phyloP scores from a whole-genome alignment of 2,113 vertebrate genomes.

The Pterophyllum scalare region DNA sequence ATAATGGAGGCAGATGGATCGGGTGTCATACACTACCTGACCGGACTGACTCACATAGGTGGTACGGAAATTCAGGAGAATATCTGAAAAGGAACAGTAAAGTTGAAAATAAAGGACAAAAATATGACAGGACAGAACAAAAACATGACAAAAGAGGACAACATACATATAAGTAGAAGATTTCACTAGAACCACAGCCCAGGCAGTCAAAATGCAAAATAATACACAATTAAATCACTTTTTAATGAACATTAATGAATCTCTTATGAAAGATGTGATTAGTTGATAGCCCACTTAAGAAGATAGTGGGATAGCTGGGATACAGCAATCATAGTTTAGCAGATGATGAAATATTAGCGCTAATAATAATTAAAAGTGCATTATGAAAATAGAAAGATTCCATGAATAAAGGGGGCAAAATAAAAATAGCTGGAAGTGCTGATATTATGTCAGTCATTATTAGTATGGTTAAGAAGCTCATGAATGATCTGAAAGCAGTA shows the following conservation, averaged over 20 bases:
- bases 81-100: conserved; percentile 79
- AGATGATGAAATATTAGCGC: neutral
- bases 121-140: neutral
- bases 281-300: neutral
- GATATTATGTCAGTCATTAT: neutral
- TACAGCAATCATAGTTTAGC: neutral
- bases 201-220: neutral
- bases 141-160: neutral
- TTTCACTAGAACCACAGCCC: neutral
- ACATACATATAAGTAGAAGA: neutral
- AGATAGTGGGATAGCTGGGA: neutral
- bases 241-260: neutral
- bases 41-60: conserved; percentile 89
- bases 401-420: neutral
- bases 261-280: neutral
- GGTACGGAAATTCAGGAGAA: conserved; percentile 89
- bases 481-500: no score
- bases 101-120: neutral
- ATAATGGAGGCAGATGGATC: conserved; percentile 91
- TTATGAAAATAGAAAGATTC: neutral
- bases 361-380: neutral
- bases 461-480: neutral
- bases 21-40: conserved; percentile 89
- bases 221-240: neutral
- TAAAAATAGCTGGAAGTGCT: neutral